Evolutionary conservation across 2,888 invertebrate genomes (phyloP), one percentile per base, ranked within the genome.

Genomic region (Pharmacophagus antenor): DNA sequence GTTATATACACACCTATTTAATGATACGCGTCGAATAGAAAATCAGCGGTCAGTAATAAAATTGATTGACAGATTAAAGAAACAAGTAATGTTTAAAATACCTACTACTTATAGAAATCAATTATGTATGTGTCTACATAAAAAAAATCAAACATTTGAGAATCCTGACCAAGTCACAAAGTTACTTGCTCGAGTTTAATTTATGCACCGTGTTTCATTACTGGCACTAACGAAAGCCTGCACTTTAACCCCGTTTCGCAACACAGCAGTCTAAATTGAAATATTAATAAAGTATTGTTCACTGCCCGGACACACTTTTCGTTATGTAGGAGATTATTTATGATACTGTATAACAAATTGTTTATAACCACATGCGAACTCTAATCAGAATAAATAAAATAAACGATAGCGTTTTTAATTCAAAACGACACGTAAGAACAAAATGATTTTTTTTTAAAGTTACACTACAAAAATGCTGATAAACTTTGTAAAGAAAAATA

Each of bases 261-360:
- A 47, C 31, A 47, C 31, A 47, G 37, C 47, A 27, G n/a, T 47
- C 55, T 55, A 47, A 37, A 55, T 55, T 56, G 37, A 48, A 56
- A 56, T 56, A 37, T 48, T 56, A 55, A 48, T 56, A 27, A 56
- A 56, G 41, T 37, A 23, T 18, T 17, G 37, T 17, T 23, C 22
- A 56, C 22, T 31, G 31, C 46, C 21, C 21, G 22, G 6, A 21
- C 4, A 8, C 10, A 18, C 18, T 20, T 20, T 44, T 8, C 42
- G 18, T 20, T 44, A 44, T 44, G 3, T 44, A 18, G 2, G 18
- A 18, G 17, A 17, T 42, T 42, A 7, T 48, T 0, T 41, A 41
- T 12, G 22, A 56, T 8, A 37, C 6, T 2, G 6, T 37, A 31
- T 27, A 27, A n/a, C 21, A 15, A 12, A 46, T 10, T 44, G 17